Evolutionary conservation across 1,140 invertebrate species (phyloP).

Genomic region (Mycetomoellerius zeteki): DNA sequence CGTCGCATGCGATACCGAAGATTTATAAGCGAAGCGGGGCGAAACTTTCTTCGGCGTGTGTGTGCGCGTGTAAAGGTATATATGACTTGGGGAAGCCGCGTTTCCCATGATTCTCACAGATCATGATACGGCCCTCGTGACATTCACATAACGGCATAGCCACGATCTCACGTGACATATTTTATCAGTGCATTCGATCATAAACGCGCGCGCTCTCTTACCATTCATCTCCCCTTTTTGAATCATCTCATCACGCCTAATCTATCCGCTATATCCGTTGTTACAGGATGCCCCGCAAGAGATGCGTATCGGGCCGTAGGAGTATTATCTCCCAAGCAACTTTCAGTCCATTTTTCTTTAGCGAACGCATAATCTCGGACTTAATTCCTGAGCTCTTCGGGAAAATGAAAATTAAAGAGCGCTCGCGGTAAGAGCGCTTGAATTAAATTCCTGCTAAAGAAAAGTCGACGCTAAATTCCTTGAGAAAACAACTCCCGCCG

Average conservation of each 20-base stretch:
- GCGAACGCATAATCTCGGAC: constrained; percentile 23
- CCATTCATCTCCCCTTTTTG: constrained; percentile 71
- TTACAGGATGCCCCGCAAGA: not conserved
- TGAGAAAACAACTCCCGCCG: constrained; percentile 39
- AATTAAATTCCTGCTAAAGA: constrained; percentile 46
- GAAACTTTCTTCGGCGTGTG: constrained; percentile 45
- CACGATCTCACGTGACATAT: constrained; percentile 72
- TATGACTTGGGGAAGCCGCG: constrained; percentile 37
- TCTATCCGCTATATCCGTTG: constrained; percentile 56
- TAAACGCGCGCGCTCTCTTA: constrained; percentile 68
- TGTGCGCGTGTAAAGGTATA: constrained; percentile 18
- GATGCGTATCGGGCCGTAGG: not conserved
- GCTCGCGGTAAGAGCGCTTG: constrained; percentile 20
- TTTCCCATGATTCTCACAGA: constrained; percentile 73
- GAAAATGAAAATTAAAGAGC: constrained; percentile 49
- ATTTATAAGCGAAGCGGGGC: constrained; percentile 51
- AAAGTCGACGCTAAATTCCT: constrained; percentile 49
- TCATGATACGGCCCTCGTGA: constrained; percentile 67
- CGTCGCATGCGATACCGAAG: constrained; percentile 42
- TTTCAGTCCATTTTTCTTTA: constrained; percentile 46
- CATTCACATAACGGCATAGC: constrained; percentile 58
- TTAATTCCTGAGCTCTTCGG: constrained; percentile 29
- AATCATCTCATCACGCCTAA: constrained; percentile 76
- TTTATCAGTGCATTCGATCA: constrained; percentile 79
- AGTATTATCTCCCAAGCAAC: constrained; percentile 6